Evolutionary conservation across 2,888 invertebrate species (phyloP), one percentile per base, ranked within the genome.

Genomic region (Drosophila anomelani): DNA sequence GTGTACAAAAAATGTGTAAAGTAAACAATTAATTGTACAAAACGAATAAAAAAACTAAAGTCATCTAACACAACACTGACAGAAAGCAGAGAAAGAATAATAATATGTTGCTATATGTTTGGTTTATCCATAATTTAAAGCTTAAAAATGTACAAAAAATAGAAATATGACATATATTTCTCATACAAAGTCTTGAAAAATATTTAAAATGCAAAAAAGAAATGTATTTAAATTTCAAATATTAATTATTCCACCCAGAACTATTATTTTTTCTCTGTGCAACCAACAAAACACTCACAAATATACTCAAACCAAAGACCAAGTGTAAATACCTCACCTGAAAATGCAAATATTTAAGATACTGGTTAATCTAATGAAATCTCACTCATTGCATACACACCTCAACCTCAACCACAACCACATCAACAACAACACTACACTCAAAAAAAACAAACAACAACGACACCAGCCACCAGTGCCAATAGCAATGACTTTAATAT

Each of bases 401-500:
- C 51, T 73, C 71, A 63, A 76, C n/a, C 15, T 4, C 79, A 55
- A 44, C 44, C 15, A 15, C 79, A 29, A 75, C 77, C 46, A 57
- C 63, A 67, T 29, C 54, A 62, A 23, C 79, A 23, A 61, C 58
- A 46, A 66, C 61, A 59, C 49, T 46, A 53, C 58, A 58, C 75
- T 79, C 63, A 81, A 81, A 29, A 46, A 20, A 17, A 20, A 20
- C 49, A 17, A 23, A 20, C 49, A 17, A 23, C 41, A 53, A 41
- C 60, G 56, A 66, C 59, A 66, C 36, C 76, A 80, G 89, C 68
- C 57, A 64, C 57, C 60, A 60, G 69, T 38, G 70, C 71, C 60
- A 57, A 71, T 54, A 63, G 60, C 56, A 84, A 91, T 44, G 90
- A 91, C 76, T 92, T 91, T 79, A 92, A 91, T 76, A 87, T 91